Conservation (phyloP, 2,888 invertebrate genomes). For the Drosophila demipolita region DNA sequence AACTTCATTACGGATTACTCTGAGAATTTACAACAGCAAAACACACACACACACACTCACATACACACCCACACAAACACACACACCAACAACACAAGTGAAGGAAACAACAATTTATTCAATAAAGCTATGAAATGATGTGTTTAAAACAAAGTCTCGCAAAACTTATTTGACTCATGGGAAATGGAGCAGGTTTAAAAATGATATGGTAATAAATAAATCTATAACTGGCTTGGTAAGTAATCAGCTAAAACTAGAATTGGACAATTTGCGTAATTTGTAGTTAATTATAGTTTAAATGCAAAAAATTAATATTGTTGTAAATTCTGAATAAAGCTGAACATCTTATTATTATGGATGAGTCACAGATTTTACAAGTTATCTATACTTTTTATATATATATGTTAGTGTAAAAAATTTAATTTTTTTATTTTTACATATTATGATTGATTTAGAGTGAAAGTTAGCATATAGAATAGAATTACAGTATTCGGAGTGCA, state of each 20-base stretch:
- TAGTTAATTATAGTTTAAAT: neutral
- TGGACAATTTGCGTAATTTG: neutral
- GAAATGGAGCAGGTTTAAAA: neutral
- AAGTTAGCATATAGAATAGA: neutral
- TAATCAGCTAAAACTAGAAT: neutral
- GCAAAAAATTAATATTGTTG: neutral
- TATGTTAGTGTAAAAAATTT: neutral
- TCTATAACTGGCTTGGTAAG: neutral
- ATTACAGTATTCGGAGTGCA: neutral
- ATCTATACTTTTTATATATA: neutral
- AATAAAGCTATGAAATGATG: conserved; percentile 80
- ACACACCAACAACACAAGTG: conserved; percentile 26
- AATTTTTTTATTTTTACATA: neutral
- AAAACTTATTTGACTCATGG: neutral
- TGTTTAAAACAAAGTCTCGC: conserved; percentile 59
- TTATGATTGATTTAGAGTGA: neutral
- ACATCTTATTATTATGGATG: neutral
- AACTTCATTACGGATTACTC: conserved; percentile 77
- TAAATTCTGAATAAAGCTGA: neutral
- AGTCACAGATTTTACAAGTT: neutral
- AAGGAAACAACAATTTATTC: conserved; percentile 72
- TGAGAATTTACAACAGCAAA: conserved; percentile 68
- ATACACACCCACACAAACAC: too few species aligned
- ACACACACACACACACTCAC: conserved; percentile 30
- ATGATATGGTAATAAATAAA: neutral